Conservation (phyloP, 2,888 invertebrate species). For the Carpatolechia fugitivella region DNA sequence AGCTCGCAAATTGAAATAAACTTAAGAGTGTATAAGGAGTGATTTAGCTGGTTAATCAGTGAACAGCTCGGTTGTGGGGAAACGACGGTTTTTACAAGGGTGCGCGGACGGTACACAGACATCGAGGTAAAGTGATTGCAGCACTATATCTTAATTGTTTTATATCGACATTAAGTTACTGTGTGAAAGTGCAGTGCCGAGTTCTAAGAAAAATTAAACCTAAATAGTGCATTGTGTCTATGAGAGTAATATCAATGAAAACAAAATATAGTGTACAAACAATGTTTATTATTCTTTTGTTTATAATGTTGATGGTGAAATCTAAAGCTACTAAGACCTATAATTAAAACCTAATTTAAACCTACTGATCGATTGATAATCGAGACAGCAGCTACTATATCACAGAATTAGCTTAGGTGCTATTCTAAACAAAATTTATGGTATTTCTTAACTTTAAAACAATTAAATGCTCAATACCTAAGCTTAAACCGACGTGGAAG, state of each 20-base stretch:
- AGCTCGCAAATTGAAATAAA: slow-evolving; percentile 9
- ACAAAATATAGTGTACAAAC: slow-evolving; percentile 13
- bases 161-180: not conserved
- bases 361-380: slow-evolving; percentile 39
- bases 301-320: slow-evolving; percentile 8
- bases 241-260: slow-evolving; percentile 14
- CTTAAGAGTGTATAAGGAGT: not conserved
- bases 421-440: slow-evolving; percentile 41
- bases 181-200: not conserved
- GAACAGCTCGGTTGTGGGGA: not conserved
- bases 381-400: slow-evolving; percentile 49
- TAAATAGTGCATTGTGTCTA: not conserved
- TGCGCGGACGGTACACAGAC: not conserved
- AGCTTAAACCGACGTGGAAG: slow-evolving; percentile 55
- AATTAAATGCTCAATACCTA: slow-evolving; percentile 46
- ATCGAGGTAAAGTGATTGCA: not conserved
- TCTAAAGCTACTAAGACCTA: slow-evolving; percentile 10
- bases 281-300: slow-evolving; percentile 15
- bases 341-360: slow-evolving; percentile 21
- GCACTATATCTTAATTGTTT: not conserved
- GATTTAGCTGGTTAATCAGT: not conserved
- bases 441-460: slow-evolving; percentile 44
- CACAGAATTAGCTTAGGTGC: slow-evolving; percentile 63
- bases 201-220: not conserved
- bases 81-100: slow-evolving; percentile 8